phyloP scores from a whole-genome alignment of 2,888 invertebrate species.

The Tachina lurida region DNA sequence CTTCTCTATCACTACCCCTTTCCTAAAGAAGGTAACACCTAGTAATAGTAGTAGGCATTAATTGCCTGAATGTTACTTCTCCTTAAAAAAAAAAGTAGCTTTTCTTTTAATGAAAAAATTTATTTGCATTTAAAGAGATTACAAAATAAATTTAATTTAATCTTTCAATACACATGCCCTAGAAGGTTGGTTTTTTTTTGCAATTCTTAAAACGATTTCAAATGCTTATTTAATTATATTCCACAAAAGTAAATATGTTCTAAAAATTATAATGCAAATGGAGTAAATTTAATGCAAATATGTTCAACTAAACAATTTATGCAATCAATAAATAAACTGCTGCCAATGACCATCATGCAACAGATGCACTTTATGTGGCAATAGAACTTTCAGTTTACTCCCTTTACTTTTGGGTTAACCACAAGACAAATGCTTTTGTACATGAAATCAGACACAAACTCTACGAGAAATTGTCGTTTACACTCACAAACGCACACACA shows the following conservation, averaged over 20 bases:
- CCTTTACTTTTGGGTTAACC: conserved; percentile 52
- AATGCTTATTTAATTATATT: conserved; percentile 45
- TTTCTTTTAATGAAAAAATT: no score
- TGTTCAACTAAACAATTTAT: conserved; percentile 52
- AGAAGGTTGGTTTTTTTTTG: neutral
- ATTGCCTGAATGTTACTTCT: no score
- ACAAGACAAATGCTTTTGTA: conserved; percentile 65
- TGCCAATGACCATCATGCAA: conserved; percentile 60
- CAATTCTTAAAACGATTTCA: neutral
- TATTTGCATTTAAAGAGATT: neutral
- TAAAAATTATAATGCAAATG: conserved; percentile 38
- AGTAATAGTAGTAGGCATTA: no score
- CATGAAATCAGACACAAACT: conserved; percentile 21
- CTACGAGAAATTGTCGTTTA: neutral
- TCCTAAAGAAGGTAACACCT: no score
- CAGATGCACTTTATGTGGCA: conserved; percentile 70
- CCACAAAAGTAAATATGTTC: conserved; percentile 36
- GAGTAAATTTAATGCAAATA: conserved; percentile 46
- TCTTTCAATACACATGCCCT: no score
- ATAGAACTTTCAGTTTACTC: conserved; percentile 62
- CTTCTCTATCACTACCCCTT: no score
- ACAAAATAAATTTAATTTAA: neutral
- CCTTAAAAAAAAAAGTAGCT: no score
- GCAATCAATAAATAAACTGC: conserved; percentile 65
- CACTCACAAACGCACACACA: no score